phyloP scores from a whole-genome alignment of 2,888 invertebrate species.

The Cerastoderma edule region DNA sequence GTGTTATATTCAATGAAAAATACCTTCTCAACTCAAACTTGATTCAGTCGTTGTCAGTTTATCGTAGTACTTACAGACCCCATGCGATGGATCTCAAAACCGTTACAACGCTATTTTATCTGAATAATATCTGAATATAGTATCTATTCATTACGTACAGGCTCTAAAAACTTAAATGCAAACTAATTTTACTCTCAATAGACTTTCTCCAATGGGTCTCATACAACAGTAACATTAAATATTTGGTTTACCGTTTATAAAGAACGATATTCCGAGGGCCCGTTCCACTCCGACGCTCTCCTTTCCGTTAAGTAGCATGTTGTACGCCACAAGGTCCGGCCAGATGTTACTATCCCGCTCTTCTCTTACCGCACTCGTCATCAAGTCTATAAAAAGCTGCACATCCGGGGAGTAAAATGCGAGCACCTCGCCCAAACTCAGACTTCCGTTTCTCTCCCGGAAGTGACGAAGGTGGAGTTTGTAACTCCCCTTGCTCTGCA shows the following conservation, averaged over 20 bases:
- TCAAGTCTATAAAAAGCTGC: conserved; percentile 26
- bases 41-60: no score
- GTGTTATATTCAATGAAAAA: no score
- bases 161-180: background rate
- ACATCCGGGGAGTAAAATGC: conserved; percentile 18
- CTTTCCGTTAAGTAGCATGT: conserved; percentile 45
- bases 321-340: conserved; percentile 44
- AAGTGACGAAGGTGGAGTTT: conserved; percentile 9
- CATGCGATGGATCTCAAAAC: background rate
- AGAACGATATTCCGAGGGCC: conserved; percentile 38
- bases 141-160: no score
- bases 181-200: background rate
- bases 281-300: conserved; percentile 37
- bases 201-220: background rate
- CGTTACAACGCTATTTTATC: background rate
- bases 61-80: no score
- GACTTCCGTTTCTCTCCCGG: conserved; percentile 4
- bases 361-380: conserved; percentile 30
- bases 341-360: conserved; percentile 38
- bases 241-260: conserved; percentile 31
- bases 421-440: background rate
- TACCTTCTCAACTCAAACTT: no score
- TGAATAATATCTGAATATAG: no score
- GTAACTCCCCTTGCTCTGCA: conserved; percentile 1
- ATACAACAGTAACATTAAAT: background rate